A percentile compares a stretch with the other conserved stretches of the same genome.
Conservation (phyloP, 2,888 invertebrate genomes). For the Lepidocyrtoides sp. region DNA sequence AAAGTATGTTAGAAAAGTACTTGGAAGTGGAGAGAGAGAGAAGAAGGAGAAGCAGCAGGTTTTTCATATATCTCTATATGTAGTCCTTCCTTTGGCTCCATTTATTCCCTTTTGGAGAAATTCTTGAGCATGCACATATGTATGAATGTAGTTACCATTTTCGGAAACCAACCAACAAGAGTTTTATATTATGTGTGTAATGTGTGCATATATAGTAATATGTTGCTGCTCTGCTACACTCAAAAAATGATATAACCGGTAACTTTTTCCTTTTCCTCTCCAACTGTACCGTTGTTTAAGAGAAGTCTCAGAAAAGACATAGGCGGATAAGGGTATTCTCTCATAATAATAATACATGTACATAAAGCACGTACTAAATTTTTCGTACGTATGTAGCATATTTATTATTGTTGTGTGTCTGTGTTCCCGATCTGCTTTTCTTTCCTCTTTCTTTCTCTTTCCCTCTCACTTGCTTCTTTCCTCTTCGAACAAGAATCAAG, state of each 20-base stretch:
- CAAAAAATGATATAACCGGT: neutral
- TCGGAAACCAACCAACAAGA: neutral
- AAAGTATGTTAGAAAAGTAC: slow-evolving; percentile 22
- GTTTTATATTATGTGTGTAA: no score
- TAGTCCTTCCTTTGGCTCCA: slow-evolving; percentile 36
- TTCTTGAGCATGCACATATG: neutral
- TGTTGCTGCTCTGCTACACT: neutral
- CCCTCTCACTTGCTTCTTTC: slow-evolving; percentile 15
- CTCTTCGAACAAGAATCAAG: slow-evolving; percentile 52
- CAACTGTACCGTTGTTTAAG: neutral
- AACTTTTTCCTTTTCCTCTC: neutral
- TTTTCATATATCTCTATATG: no score
- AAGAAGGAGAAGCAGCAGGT: slow-evolving; percentile 70
- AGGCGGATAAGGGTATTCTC: no score
- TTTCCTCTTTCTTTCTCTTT: slow-evolving; percentile 44
- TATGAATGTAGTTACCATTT: no score
- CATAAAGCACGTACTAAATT: slow-evolving; percentile 3
- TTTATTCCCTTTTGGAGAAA: slow-evolving; percentile 39
- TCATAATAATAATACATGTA: neutral
- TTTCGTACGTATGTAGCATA: slow-evolving; percentile 2
- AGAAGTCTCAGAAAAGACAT: neutral
- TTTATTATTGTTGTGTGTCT: slow-evolving; percentile 40
- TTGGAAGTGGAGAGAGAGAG: slow-evolving; percentile 28
- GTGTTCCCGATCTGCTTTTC: slow-evolving; percentile 47
- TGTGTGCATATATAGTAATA: neutral